phyloP scores from a whole-genome alignment of 2,113 vertebrate genomes.

The Oreochromis spilurus region DNA sequence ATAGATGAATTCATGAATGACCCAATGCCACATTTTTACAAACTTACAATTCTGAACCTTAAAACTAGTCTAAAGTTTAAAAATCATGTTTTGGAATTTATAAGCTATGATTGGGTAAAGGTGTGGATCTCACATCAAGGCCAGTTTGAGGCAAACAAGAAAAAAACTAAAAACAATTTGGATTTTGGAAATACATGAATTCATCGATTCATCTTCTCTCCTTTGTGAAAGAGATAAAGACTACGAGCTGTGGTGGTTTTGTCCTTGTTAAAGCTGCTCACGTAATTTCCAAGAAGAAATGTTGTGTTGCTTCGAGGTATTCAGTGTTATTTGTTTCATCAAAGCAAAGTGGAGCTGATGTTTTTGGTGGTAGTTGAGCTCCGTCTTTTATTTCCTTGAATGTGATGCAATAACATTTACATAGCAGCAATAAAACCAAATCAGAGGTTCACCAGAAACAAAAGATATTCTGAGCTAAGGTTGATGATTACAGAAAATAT shows the following conservation, averaged over 20 bases:
- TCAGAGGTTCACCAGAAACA: neutral
- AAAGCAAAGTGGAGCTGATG: neutral
- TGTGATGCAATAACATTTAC: neutral
- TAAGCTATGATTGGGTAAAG: neutral
- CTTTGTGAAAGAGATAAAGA: neutral
- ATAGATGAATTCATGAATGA: neutral
- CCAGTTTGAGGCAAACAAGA: neutral
- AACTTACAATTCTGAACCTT: neutral
- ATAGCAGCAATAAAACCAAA: neutral
- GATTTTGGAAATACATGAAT: neutral
- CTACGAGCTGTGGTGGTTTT: neutral
- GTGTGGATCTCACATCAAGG: neutral
- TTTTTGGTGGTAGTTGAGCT: neutral
- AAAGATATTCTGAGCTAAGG: neutral
- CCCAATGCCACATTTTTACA: fast-evolving
- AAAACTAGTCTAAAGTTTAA: neutral
- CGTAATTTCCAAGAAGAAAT: neutral
- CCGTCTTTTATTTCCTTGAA: neutral
- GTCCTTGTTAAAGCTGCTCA: neutral
- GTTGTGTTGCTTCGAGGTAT: neutral
- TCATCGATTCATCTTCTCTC: fast-evolving
- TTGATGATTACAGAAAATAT: neutral
- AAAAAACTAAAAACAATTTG: neutral
- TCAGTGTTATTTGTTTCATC: neutral
- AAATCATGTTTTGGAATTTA: fast-evolving